Base-by-base conservation (phyloP, 2,113 vertebrate genomes). In the Mandrillus leucophaeus region DNA sequence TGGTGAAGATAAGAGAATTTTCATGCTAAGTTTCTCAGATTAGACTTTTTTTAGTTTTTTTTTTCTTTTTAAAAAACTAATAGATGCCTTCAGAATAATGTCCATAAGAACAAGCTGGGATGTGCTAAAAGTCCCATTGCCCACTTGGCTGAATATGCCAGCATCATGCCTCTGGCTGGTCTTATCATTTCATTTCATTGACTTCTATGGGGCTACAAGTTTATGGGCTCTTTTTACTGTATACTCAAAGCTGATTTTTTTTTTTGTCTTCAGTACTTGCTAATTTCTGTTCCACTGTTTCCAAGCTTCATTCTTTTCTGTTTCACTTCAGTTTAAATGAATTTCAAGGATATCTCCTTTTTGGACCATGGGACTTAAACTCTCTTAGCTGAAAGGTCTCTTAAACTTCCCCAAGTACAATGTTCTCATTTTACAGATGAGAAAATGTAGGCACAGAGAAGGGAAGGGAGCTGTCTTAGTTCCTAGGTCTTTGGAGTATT, bases 11-110 rank as follows among this genome's bases (percentile, higher is more conserved):
- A 90, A 91, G 64, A 83, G 68, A 50, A 84, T 95, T 96, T 96
- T 66, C 85, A 70, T 5, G 6, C 38, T 80, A 40, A 84, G 45
- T 93, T 90, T 95, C 91, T 97, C 68, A 88, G 61, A 95, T 59
- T 73, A 45, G 48, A 43, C 27, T 55, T 55, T 55, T 55, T 55
- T 7, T 7, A 55, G 18, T 7, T 55, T 32, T 11, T 50, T 43
- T 72, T 38, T 8, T 50, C 30, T 72, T 38, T 27, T 45, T 3
- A 9, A 73, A 68, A 68, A 68, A 68, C 66, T 32, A 52, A 88
- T 32, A 45, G 27, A 50, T 88, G n/a, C 78, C 38, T 97, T 94
- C 16, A 82, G 55, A 90, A 85, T 75, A 43, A 93, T 55, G 20
- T 30, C 18, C 16, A 43, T 8, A 18, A 95, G 81, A 85, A 38